Percentiles rank a stretch among this genome's conserved stretches.
These are phyloP conservation scores for Neoscelio sp. DNA, from an alignment of 2,888 invertebrate genomes.

Conservation along the genomic window DNA sequence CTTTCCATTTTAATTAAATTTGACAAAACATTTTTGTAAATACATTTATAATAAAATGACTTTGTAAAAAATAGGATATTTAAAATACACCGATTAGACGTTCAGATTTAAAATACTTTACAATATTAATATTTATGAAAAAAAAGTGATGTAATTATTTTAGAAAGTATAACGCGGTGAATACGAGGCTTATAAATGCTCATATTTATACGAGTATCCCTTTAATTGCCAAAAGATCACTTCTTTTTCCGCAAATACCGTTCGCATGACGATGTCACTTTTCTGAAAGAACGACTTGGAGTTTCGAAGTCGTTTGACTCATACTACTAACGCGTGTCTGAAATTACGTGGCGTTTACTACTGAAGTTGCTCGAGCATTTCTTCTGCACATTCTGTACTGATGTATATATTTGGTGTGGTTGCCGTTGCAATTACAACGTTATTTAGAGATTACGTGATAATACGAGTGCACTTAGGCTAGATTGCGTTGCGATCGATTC, in stretches of 20 bases:
- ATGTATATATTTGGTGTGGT: neutral
- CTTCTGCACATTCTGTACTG: neutral
- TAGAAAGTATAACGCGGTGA: too few species aligned
- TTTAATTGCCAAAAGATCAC: too few species aligned
- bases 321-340: slow-evolving; percentile 21
- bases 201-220: too few species aligned
- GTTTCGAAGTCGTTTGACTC: slow-evolving; percentile 11
- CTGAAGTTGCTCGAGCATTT: slow-evolving; percentile 4
- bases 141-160: too few species aligned
- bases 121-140: too few species aligned
- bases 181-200: too few species aligned
- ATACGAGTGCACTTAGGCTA: slow-evolving; percentile 3
- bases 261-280: neutral
- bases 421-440: slow-evolving; percentile 8
- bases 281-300: neutral
- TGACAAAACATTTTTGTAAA: too few species aligned
- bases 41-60: too few species aligned
- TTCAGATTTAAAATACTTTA: too few species aligned
- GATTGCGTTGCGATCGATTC: slow-evolving; percentile 2
- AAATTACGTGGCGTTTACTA: slow-evolving; percentile 31
- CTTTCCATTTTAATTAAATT: too few species aligned
- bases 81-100: too few species aligned
- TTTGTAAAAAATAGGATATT: too few species aligned
- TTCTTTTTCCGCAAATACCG: slow-evolving; percentile 1
- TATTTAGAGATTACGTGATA: slow-evolving; percentile 14